Evolutionary conservation across 2,113 vertebrate genomes (phyloP).

Genomic region (Calidris pugnax): DNA sequence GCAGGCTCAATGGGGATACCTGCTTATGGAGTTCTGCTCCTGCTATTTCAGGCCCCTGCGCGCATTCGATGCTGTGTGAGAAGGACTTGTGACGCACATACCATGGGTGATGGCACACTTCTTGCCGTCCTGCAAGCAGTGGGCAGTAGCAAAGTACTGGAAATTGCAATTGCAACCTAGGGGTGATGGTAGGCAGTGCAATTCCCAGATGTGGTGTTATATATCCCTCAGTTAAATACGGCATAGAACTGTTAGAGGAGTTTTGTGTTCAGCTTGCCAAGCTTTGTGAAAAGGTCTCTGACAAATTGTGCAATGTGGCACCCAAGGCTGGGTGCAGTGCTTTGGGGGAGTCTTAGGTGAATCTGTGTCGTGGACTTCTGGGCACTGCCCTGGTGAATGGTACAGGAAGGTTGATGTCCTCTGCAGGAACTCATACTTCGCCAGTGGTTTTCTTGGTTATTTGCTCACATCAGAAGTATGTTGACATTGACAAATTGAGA

Average conservation of each 20-base stretch:
- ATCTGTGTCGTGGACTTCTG: rapidly evolving
- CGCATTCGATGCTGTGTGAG: neutral
- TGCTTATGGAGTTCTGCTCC: neutral
- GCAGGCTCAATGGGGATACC: neutral
- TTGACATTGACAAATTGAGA: neutral
- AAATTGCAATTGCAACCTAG: neutral
- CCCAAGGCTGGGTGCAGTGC: neutral
- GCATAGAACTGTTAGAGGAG: neutral
- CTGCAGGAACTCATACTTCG: neutral
- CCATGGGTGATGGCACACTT: rapidly evolving
- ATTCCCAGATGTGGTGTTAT: rapidly evolving
- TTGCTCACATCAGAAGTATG: neutral
- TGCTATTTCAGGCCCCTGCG: neutral
- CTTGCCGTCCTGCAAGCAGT: neutral
- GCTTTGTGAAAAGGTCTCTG: neutral
- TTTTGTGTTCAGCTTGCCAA: neutral
- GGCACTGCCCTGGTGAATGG: neutral
- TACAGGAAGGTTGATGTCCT: neutral
- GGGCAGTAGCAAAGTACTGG: neutral
- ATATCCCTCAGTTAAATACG: neutral
- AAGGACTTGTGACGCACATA: neutral
- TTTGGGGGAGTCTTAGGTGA: neutral
- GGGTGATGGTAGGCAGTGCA: neutral
- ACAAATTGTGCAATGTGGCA: neutral
- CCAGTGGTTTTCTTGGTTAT: neutral